Base-by-base conservation (phyloP, 2,888 invertebrate species). In the Catocala fraxini region DNA sequence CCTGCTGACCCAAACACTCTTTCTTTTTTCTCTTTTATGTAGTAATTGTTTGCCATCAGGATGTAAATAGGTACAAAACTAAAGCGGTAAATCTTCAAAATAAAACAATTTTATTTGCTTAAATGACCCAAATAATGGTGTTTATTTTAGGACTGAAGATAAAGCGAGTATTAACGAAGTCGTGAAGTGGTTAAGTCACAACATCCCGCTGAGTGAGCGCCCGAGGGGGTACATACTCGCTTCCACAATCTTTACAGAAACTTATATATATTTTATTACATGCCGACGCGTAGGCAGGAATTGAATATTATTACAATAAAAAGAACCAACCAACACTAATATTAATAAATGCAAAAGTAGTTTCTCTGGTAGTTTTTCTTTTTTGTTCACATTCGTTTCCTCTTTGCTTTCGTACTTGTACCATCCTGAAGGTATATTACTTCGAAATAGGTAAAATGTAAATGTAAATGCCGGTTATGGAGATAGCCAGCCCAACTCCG, bases 231-330 rank as follows among this genome's bases (percentile, higher is more conserved):
- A 41, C 63, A 25, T 51, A 70, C 57, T 67, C 55, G 41, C 47
- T 58, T 57, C 51, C 57, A 46, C 54, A 58, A 70, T 70, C 70
- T 63, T 60, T 59, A 60, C 57, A 70, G 63, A 51, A 51, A 6
- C 5, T 48, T 34, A 35, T 51, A 7, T 25, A 25, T 46, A 13
- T 51, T 51, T 49, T 49, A 49, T 49, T 49, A 49, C 5, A 11
- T 49, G 34, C 48, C 34, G 5, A 34, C 6, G 33, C 12, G 46
- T 15, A 46, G 9, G n/a, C 2, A 15, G 15, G 12, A 12, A 13
- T 13, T 15, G 9, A 25, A 47, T 47, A 47, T 47, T 48, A 7
- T 46, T 10, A 9, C 15, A 15, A 9, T 4, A 15, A 9, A 15
- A 15, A 15, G 9, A 46, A 15, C 4, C 7, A 15, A 9, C 4